Base-by-base conservation (phyloP, 2,113 vertebrate species). In the Burhinus bistriatus region DNA sequence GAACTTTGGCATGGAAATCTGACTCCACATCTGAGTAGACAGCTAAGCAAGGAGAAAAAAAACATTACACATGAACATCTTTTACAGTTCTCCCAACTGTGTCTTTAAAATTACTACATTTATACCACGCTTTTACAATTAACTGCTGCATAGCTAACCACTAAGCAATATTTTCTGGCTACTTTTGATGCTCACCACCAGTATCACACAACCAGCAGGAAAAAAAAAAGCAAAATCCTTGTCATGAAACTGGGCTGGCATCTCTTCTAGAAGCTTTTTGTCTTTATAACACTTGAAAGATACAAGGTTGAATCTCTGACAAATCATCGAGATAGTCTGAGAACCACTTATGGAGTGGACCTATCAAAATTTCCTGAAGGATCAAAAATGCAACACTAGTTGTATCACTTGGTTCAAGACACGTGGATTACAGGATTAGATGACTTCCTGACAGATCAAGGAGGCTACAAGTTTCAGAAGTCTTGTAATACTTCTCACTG, bases 1-100 rank as follows among this genome's bases (percentile, higher is more conserved):
- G 99, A 98, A 99, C 99, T 99, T 99, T 99, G 97, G 99, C 99
- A 49, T 99, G 99, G 97, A 99, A 99, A 98, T 99, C 99, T 34
- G 99, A 99, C 97, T 99, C 99, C 70, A 99, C 99, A 54, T 99
- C 99, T 44, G 98, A 98, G 97, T 99, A 99, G 90, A 98, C 98
- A 91, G 98, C 99, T 99, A 93, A 92, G 76, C 49, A 96, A 83
- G 7, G 20, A 83, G 61, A 71, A 55, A 40, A 93, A 89, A 90
- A 76, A 49, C 26, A 77, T 22, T 82, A 64, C 32, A 7, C 22
- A 84, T 47, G 15, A 57, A 70, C 59, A 59, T 38, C 66, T 94
- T 83, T 68, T 40, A 92, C 51, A 91, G 64, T 70, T 89, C 83
- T 91, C 59, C 49, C 57, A 54, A 51, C 5, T 91, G 30, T 54